Evolutionary conservation across 2,888 invertebrate species (phyloP), one percentile per base, ranked within the genome.

Genomic region (Pimpla rufipes): DNA sequence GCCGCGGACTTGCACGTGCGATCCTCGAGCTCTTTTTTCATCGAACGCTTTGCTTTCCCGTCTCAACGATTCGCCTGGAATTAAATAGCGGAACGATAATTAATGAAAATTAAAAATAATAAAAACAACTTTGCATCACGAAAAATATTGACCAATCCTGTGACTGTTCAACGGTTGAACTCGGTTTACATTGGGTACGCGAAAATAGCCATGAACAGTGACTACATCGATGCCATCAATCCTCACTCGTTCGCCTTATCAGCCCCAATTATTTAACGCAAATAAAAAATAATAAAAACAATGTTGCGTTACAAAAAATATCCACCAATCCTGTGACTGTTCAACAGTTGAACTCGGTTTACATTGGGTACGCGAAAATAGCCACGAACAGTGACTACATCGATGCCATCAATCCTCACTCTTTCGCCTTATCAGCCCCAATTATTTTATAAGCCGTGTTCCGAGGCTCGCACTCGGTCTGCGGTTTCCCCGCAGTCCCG

Each of bases 391-490:
- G 40, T 55, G 29, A 29, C 40, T n/a, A 29, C 29, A 40, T 21
- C 18, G 21, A 55, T 18, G 29, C 45, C 42, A 79, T 81, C 62
- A 52, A 77, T 82, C 52, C 68, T 45, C 42, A n/a, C 59, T 74
- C 42, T 74, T 59, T 59, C 64, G 76, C 59, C 83, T 75, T 78
- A 78, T 80, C 83, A 79, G 76, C 47, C 67, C 16, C 68, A 73
- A 80, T 83, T 71, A 79, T 78, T 85, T 83, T 83, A 83, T 78
- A 75, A 71, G 75, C 68, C 29, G 3, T 47, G 29, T 50, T 13
- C 59, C 21, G 35, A 59, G 47, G n/a, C 59, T 68, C 62, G 73
- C 83, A 66, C 76, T 82, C 68, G 80, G 79, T 79, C 83, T 80
- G 85, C 52, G 83, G 85, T 83, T 81, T 62, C 59, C 62, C 45